Percentiles rank a stretch among this genome's conserved stretches.
Conservation (phyloP, 2,113 vertebrate genomes). For the Gallinago jamesoni region DNA sequence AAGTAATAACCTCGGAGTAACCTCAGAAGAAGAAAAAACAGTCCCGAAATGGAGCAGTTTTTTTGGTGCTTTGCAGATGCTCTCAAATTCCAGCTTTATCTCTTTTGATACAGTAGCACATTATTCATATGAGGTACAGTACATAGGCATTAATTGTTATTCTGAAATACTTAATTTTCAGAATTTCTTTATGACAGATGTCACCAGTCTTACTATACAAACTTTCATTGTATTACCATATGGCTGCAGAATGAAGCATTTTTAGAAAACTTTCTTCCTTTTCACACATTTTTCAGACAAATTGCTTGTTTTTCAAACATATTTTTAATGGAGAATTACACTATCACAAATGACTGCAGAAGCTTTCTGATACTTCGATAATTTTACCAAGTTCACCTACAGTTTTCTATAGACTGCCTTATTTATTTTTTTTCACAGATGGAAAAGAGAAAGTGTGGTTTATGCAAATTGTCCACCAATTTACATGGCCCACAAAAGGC, state of each 20-base stretch:
- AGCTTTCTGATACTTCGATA: not conserved
- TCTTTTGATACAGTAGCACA: not conserved
- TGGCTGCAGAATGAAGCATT: not conserved
- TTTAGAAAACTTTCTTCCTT: not conserved
- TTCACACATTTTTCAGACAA: not conserved
- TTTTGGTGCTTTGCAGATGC: not conserved
- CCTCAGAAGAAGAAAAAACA: not conserved
- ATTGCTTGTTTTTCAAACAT: not conserved
- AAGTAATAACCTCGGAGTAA: not conserved
- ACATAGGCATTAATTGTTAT: not conserved
- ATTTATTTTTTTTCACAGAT: not conserved
- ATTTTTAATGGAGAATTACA: not conserved
- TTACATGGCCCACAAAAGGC: not conserved
- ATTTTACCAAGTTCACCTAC: conserved; percentile 33
- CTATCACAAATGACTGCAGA: not conserved
- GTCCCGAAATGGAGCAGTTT: not conserved
- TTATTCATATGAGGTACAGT: not conserved
- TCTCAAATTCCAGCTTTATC: not conserved
- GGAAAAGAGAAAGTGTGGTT: not conserved
- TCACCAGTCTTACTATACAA: not conserved
- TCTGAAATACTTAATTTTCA: not conserved
- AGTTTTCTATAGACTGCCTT: not conserved
- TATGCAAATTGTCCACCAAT: not conserved
- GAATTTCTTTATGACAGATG: too few relatives aligned
- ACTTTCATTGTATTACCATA: not conserved